phyloP scores from a whole-genome alignment of 2,113 vertebrate genomes.

The Otocyon megalotis region DNA sequence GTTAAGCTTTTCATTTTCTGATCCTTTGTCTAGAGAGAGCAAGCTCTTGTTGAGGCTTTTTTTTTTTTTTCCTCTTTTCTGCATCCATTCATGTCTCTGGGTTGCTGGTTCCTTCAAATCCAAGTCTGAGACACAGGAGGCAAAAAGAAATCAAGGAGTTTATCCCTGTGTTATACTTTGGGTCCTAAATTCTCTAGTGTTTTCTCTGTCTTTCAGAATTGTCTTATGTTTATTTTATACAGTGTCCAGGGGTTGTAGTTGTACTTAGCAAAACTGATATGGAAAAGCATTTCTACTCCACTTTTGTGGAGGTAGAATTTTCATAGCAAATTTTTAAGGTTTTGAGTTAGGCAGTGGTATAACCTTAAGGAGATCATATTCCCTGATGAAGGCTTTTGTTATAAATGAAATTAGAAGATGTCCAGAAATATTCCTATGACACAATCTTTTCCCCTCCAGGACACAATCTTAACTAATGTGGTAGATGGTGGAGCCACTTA shows the following conservation, averaged over 20 bases:
- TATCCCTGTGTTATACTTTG: not conserved
- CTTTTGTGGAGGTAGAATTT: not conserved
- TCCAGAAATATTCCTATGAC: not conserved
- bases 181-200: fast-evolving
- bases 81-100: not conserved
- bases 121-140: not conserved
- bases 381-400: not conserved
- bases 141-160: not conserved
- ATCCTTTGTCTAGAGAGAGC: not conserved
- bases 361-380: not conserved
- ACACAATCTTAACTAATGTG: not conserved
- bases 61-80: not conserved
- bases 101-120: not conserved
- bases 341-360: not conserved
- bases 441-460: too few relatives aligned
- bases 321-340: not conserved
- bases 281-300: not conserved
- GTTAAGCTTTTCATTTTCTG: not conserved
- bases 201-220: not conserved
- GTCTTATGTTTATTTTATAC: not conserved
- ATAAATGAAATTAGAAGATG: not conserved
- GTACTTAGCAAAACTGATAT: not conserved
- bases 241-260: not conserved
- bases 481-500: not conserved
- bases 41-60: not conserved